These are phyloP conservation scores for Hypolimnas misippus DNA, from an alignment of 2,888 invertebrate species.

Conservation along the genomic window DNA sequence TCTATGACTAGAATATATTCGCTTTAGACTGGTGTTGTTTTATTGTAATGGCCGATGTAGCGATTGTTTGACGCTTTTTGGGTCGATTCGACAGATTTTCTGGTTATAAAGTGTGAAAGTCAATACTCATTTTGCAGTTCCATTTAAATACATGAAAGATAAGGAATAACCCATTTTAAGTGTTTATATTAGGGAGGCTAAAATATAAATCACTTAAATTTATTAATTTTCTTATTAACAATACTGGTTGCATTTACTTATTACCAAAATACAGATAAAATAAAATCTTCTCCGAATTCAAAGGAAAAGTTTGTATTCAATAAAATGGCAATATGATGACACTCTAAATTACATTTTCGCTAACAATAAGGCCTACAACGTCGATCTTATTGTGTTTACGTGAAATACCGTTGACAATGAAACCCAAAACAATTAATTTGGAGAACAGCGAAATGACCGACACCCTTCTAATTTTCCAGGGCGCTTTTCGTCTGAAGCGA, in stretches of 20 bases:
- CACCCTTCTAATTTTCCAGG: slow-evolving; percentile 28
- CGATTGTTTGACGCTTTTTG: neutral
- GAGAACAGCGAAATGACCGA: slow-evolving; percentile 35
- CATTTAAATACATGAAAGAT: too few relatives aligned
- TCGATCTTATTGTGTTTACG: slow-evolving; percentile 14
- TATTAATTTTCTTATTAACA: too few relatives aligned
- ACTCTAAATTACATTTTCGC: slow-evolving; percentile 7
- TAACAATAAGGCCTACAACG: slow-evolving; percentile 17
- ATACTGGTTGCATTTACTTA: too few relatives aligned
- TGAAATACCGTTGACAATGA: slow-evolving; percentile 21
- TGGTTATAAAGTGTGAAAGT: neutral
- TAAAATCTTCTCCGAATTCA: neutral
- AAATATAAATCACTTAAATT: too few relatives aligned
- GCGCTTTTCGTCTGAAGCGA: slow-evolving; percentile 35
- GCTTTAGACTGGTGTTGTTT: neutral
- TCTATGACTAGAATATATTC: slow-evolving; percentile 1
- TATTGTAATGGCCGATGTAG: too few relatives aligned
- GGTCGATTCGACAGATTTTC: neutral
- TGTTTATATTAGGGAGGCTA: too few relatives aligned
- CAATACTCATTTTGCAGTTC: too few relatives aligned
- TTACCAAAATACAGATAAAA: too few relatives aligned
- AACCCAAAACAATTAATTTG: slow-evolving; percentile 42
- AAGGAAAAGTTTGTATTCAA: slow-evolving; percentile 10
- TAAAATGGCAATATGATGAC: neutral
- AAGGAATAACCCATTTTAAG: too few relatives aligned